Evolutionary conservation across 1,140 invertebrate genomes (phyloP).

Genomic region (Rhyacophila brunnea): DNA sequence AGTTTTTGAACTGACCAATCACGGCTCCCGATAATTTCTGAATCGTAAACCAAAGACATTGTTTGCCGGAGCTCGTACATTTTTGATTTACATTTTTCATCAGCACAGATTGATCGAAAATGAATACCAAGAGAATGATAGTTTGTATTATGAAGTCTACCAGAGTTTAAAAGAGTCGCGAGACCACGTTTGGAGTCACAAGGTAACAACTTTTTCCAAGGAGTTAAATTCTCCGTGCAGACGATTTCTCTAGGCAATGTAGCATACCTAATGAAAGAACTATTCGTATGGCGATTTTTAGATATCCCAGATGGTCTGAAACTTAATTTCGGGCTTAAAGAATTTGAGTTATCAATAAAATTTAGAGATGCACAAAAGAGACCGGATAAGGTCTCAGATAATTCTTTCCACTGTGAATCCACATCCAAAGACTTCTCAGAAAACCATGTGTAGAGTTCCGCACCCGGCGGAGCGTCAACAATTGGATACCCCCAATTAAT

Average conservation of each 20-base stretch:
- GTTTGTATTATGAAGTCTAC: constrained; percentile 87
- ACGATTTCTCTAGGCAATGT: constrained; percentile 92
- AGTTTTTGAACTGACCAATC: constrained; percentile 86
- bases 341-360: constrained; percentile 89
- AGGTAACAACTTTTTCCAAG: constrained; percentile 95
- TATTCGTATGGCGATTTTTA: constrained; percentile 54
- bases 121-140: constrained; percentile 91
- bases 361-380: constrained; percentile 95
- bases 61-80: constrained; percentile 79
- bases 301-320: constrained; percentile 74
- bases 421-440: constrained; percentile 57
- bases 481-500: constrained; percentile 91
- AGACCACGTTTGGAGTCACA: constrained; percentile 86
- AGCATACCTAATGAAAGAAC: constrained; percentile 74
- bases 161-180: constrained; percentile 84
- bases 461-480: constrained; percentile 84
- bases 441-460: constrained; percentile 93
- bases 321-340: constrained; percentile 78
- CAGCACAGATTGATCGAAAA: constrained; percentile 74
- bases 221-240: constrained; percentile 98
- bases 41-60: constrained; percentile 84
- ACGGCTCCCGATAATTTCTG: constrained; percentile 60
- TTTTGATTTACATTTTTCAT: constrained; percentile 60
- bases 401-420: constrained; percentile 80
- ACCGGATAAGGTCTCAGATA: constrained; percentile 88